These are phyloP conservation scores for Rhineura floridana DNA, from an alignment of 2,113 vertebrate genomes.

Conservation along the genomic window DNA sequence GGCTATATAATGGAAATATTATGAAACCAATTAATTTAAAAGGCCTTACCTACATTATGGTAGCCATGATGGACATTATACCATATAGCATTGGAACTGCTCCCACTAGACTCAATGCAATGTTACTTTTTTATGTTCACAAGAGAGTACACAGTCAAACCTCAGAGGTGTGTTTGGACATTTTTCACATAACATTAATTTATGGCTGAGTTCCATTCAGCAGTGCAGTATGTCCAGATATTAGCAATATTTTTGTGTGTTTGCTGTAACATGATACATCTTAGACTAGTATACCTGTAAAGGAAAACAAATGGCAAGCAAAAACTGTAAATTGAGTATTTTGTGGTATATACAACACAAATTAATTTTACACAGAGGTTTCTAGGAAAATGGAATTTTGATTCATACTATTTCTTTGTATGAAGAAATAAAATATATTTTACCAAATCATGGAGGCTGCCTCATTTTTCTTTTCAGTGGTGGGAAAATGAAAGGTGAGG, in stretches of 20 bases:
- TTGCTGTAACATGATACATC: constrained; percentile 81
- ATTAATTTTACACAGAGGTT: constrained; percentile 97
- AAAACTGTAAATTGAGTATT: constrained; percentile 86
- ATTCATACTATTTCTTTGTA: constrained; percentile 98
- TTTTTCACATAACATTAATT: constrained; percentile 70
- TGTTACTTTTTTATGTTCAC: constrained; percentile 26
- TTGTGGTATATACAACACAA: constrained; percentile 95
- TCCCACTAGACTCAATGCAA: not conserved
- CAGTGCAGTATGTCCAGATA: constrained; percentile 72
- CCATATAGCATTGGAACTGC: constrained; percentile 17
- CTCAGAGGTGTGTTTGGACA: constrained; percentile 63
- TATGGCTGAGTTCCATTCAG: constrained; percentile 92
- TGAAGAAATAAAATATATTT: constrained; percentile 99
- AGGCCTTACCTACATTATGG: constrained; percentile 49
- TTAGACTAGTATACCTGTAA: constrained; percentile 86
- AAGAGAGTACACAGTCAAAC: constrained; percentile 34
- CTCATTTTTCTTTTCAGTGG: not conserved
- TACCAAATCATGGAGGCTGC: constrained; percentile 73
- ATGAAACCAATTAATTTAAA: constrained; percentile 27
- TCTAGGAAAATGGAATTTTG: constrained; percentile 95
- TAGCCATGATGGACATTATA: constrained; percentile 28
- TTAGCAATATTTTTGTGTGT: constrained; percentile 73
- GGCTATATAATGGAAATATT: constrained; percentile 37
- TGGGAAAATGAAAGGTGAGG: not conserved
- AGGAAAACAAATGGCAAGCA: constrained; percentile 74